These are phyloP conservation scores for Papilio polytes DNA, from an alignment of 1,140 invertebrate genomes.

Conservation along the genomic window DNA sequence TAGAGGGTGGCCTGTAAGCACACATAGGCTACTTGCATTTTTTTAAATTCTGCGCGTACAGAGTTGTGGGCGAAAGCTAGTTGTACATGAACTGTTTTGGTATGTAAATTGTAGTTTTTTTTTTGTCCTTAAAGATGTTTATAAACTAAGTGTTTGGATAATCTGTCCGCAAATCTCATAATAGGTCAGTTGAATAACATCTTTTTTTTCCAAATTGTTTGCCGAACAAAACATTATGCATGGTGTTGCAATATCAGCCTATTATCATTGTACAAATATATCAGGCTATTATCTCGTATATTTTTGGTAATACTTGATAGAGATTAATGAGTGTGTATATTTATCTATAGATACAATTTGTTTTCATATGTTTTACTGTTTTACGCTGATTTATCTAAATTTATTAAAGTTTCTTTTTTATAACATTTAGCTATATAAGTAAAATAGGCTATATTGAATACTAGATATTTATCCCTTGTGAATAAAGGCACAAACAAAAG, in stretches of 20 bases:
- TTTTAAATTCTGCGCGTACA: too few relatives aligned
- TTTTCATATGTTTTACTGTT: not conserved
- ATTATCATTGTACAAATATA: conserved; percentile 6
- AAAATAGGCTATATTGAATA: too few relatives aligned
- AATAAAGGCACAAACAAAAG: too few relatives aligned
- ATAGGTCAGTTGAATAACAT: too few relatives aligned
- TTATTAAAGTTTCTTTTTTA: too few relatives aligned
- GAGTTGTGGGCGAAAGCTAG: too few relatives aligned
- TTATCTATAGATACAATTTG: not conserved
- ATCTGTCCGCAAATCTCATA: not conserved
- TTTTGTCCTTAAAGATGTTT: not conserved
- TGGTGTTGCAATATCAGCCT: not conserved
- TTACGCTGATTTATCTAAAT: too few relatives aligned
- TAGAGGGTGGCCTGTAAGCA: too few relatives aligned
- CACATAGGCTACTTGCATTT: too few relatives aligned
- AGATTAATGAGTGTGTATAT: conserved; percentile 7
- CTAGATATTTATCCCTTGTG: too few relatives aligned
- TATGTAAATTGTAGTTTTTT: not conserved
- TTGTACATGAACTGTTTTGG: not conserved
- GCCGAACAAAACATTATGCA: not conserved
- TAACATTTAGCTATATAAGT: too few relatives aligned
- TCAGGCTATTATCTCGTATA: not conserved
- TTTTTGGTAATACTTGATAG: conserved; percentile 21
- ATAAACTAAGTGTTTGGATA: not conserved
- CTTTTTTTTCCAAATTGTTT: not conserved